A percentile compares a stretch with the other conserved stretches of the same genome.
Conservation (phyloP, 2,797 vertebrate genomes). For the Rousettus madagascariensis region DNA sequence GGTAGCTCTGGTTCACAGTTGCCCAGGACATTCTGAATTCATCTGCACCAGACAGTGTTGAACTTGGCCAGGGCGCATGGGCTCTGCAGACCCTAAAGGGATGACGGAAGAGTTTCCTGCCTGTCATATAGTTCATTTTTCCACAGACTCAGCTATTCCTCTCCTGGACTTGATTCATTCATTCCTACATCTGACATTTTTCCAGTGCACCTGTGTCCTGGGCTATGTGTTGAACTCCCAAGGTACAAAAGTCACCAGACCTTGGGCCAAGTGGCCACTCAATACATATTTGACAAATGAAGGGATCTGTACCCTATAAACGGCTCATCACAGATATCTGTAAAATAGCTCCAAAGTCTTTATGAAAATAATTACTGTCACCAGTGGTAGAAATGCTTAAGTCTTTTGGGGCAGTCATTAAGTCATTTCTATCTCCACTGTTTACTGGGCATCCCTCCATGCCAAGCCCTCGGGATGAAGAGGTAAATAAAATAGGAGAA, state of each 20-base stretch:
- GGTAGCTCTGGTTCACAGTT: not conserved
- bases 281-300: not conserved
- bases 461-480: not conserved
- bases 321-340: not conserved
- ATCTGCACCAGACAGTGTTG: no score
- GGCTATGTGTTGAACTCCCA: fast-evolving
- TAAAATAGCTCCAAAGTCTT: not conserved
- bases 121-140: not conserved
- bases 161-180: not conserved
- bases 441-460: not conserved
- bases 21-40: not conserved
- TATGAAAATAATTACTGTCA: not conserved
- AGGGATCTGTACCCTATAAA: not conserved
- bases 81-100: not conserved
- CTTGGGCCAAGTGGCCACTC: not conserved
- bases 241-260: not conserved
- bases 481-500: constrained; percentile 2
- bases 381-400: not conserved
- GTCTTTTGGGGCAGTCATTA: not conserved
- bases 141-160: not conserved
- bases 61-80: fast-evolving
- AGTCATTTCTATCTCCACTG: not conserved
- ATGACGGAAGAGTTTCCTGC: not conserved
- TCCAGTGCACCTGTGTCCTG: no score
- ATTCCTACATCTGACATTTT: not conserved